Evolutionary conservation across 2,888 invertebrate species (phyloP), one percentile per base, ranked within the genome.

Genomic region (Andrena marginata): DNA sequence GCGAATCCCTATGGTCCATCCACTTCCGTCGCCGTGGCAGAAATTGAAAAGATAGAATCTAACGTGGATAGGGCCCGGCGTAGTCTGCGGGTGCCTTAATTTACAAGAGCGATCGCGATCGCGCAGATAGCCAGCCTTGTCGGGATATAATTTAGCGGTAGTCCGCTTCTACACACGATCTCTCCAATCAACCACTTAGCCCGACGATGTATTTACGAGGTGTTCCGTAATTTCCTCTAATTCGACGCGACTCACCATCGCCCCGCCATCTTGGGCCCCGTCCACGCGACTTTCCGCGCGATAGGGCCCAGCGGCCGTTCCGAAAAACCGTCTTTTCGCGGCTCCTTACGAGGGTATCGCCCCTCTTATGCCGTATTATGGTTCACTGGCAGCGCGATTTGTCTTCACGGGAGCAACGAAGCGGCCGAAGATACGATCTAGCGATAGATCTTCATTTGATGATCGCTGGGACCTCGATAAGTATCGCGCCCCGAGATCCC

Each of bases 201-300:
- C 91, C 91, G 92, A 91, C 93, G 93, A 93, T 93, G 91, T 93
- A 93, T 94, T 93, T 94, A 94, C 93, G 94, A 94, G 93, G 93
- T 93, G 94, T 94, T 93, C 92, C 89, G 93, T 93, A 93, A 94
- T 93, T 93, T 93, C 90, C 93, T 93, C 93, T 93, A 93, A 93
- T 93, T 93, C 92, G 91, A 91, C 89, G 90, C 87, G 90, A 90
- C 87, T 80, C 80, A 75, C 77, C 82, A 48, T 65, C 65, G 59
- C 49, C 62, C 74, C 85, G 80, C 85, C 75, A 73, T 62, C 49
- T 20, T 42, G 42, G 42, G 42, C 59, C 56, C 16, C 23, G 7
- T 6, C 51, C 77, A 80, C 77, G 77, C 77, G 70, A 73, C 67
- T 59, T 72, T 29, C 59, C 56, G 51, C 26, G 63, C 51, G 33